Evolutionary conservation across 1,140 invertebrate genomes (phyloP), one percentile per base, ranked within the genome.

Genomic region (Epicauta chinensis): DNA sequence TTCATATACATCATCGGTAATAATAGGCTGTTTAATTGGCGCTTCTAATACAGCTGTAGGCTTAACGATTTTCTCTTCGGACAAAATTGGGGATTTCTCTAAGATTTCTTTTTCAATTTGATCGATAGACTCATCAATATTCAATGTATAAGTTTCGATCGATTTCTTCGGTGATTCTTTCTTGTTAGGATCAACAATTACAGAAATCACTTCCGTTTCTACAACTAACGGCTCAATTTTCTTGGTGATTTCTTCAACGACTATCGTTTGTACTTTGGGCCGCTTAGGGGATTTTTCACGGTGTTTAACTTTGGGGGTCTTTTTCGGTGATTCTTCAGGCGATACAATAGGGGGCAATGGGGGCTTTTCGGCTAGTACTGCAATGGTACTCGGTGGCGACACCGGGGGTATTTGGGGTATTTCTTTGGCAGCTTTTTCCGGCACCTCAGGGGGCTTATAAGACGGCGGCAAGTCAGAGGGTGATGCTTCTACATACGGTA

Each of bases 401-500:
- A 23, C 7, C 7, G 23, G 23, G 23, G 23, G 23, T 7, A 23
- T 5, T 23, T 3, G 23, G 23, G 23, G 23, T 23, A 7, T 5
- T 23, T 2, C 11, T 34, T 34, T 34, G 11, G 16, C 10, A 23
- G 16, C 13, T 47, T 47, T 32, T 32, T 32, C 29, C 12, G 11
- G 29, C 7, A 53, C 15, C 12, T 38, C 50, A 12, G 56, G 48
- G 29, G 52, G 56, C 12, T 39, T 44, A 35, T 49, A 52, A 11
- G 29, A 15, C 14, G 53, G 49, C n/a, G 47, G 45, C 35, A 50
- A 50, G 34, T 56, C 56, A 40, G 17, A 39, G 14, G 44, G 48
- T 12, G 58, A 55, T 41, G 55, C 53, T 62, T 69, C 66, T 13
- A 63, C 58, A 46, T 56, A 67, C 0, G 67, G 65, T 47, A 69